Conservation (phyloP, 2,797 vertebrate genomes). For the Parambassis ranga region DNA sequence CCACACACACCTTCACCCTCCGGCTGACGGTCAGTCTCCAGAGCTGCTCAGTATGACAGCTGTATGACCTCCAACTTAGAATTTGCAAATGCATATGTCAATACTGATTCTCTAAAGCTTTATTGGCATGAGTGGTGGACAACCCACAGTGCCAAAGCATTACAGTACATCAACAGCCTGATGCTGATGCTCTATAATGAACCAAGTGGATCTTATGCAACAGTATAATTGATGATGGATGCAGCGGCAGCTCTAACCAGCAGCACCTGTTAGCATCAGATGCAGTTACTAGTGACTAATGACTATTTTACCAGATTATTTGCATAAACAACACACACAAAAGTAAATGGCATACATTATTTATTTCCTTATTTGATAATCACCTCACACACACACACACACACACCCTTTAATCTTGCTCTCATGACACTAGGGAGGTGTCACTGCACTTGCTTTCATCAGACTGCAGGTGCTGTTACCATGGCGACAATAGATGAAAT, state of each 20-base stretch:
- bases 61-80: conserved; percentile 5
- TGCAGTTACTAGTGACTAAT: neutral
- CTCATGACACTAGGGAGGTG: conserved; percentile 11
- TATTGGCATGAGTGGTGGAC: conserved; percentile 19
- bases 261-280: conserved; percentile 6
- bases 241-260: conserved; percentile 17
- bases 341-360: neutral
- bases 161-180: conserved; percentile 18
- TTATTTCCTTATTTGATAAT: neutral
- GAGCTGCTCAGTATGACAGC: neutral
- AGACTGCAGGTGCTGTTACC: conserved; percentile 60
- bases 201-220: conserved; percentile 36
- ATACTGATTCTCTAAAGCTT: conserved; percentile 20
- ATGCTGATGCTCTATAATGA: conserved; percentile 32
- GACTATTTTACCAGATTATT: conserved; percentile 8
- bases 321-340: neutral
- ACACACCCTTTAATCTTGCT: neutral
- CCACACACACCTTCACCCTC: neutral
- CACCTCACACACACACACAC: neutral
- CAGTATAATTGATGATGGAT: conserved; percentile 13
- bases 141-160: neutral
- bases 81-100: conserved; percentile 37
- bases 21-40: neutral
- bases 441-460: conserved; percentile 3
- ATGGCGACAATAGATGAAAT: conserved; percentile 53